phyloP scores from a whole-genome alignment of 2,113 vertebrate species.

The Turdus rufiventris region DNA sequence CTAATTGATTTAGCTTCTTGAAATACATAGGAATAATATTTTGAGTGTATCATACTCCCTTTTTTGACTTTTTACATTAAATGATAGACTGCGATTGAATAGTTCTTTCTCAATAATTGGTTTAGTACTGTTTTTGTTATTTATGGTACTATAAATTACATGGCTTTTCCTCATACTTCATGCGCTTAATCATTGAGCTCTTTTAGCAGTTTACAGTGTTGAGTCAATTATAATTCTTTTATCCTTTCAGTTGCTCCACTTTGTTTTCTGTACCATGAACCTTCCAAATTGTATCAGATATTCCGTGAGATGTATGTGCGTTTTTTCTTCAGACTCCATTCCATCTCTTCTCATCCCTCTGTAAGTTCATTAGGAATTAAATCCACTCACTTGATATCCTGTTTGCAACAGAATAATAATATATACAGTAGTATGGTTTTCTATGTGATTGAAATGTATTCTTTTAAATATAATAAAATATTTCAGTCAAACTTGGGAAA shows the following conservation, averaged over 20 bases:
- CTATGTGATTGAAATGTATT: neutral
- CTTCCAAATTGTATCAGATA: conserved; percentile 91
- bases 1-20: neutral
- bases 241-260: conserved; percentile 90
- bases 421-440: neutral
- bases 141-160: neutral
- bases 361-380: conserved; percentile 76
- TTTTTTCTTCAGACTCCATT: conserved; percentile 97
- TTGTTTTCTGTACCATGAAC: conserved; percentile 97
- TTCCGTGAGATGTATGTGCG: conserved; percentile 97
- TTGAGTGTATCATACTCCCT: neutral
- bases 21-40: neutral
- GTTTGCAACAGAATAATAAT: conserved; percentile 4
- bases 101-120: neutral
- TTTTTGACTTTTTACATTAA: neutral
- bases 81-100: neutral
- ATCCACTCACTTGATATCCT: neutral
- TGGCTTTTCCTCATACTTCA: neutral
- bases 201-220: conserved; percentile 15
- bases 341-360: conserved; percentile 92
- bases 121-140: neutral
- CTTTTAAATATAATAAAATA: neutral
- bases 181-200: conserved; percentile 10
- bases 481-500: neutral
- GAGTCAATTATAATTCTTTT: conserved; percentile 42